phyloP scores from a whole-genome alignment of 2,888 invertebrate species.

The Nebria brevicollis region DNA sequence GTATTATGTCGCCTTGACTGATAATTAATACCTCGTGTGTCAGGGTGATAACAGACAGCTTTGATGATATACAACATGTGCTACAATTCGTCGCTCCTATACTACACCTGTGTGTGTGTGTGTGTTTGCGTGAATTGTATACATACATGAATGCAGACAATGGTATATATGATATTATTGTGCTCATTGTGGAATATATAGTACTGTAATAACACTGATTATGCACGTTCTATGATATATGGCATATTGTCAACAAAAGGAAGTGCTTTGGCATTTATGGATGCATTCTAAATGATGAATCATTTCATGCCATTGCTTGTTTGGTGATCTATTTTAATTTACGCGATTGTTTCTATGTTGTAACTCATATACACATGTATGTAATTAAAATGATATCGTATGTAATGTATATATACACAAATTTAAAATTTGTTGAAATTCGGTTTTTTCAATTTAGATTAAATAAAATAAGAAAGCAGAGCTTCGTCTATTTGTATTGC shows the following conservation, averaged over 20 bases:
- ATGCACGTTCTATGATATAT: background rate
- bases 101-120: background rate
- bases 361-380: too few relatives aligned
- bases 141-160: conserved; percentile 7
- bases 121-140: background rate
- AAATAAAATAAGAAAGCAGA: too few relatives aligned
- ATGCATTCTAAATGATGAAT: background rate
- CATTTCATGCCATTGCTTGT: background rate
- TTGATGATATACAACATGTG: background rate
- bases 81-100: background rate
- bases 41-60: conserved; percentile 13
- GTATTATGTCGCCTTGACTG: conserved; percentile 18
- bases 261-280: background rate
- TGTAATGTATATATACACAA: too few relatives aligned
- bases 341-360: background rate
- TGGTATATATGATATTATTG: conserved; percentile 4
- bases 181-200: conserved; percentile 8
- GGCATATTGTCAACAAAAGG: background rate
- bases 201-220: conserved; percentile 19
- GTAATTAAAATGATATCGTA: too few relatives aligned
- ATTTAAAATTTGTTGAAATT: too few relatives aligned
- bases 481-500: too few relatives aligned
- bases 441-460: too few relatives aligned
- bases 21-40: conserved; percentile 26
- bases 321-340: background rate